phyloP scores from a whole-genome alignment of 1,140 invertebrate genomes.

The Brachionus rotundiformis region DNA sequence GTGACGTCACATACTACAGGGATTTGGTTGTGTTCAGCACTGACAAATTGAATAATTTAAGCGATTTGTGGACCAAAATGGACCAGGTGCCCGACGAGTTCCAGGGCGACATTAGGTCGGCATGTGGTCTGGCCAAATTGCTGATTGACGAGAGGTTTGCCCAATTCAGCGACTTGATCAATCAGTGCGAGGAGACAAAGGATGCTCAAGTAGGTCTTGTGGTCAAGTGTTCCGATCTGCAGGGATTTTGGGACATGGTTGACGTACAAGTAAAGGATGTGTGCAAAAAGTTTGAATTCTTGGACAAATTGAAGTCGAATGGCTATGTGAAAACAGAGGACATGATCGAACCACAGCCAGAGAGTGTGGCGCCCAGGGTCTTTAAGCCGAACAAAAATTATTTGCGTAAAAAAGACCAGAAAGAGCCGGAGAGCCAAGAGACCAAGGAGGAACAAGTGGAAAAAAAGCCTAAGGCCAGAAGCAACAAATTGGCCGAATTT shows the following conservation, averaged over 20 bases:
- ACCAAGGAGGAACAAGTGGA: neutral
- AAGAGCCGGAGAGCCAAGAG: neutral
- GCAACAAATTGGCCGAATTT: slow-evolving; percentile 5
- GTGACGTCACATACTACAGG: slow-evolving; percentile 3
- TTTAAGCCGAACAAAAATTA: slow-evolving; percentile 20
- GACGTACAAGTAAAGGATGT: slow-evolving; percentile 40
- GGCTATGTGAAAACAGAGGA: slow-evolving; percentile 14
- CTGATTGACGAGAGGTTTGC: slow-evolving; percentile 28
- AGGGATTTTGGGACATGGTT: slow-evolving; percentile 51
- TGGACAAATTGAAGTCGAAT: neutral
- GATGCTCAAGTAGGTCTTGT: neutral
- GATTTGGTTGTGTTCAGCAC: slow-evolving; percentile 1
- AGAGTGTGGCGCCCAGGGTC: neutral
- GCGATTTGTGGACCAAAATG: neutral
- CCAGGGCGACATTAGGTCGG: slow-evolving; percentile 32
- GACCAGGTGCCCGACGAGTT: neutral
- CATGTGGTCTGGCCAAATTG: slow-evolving; percentile 35
- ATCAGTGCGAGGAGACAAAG: slow-evolving; percentile 28
- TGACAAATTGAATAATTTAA: neutral
- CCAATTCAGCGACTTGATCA: slow-evolving; percentile 38
- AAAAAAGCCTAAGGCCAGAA: neutral
- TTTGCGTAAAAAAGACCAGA: slow-evolving; percentile 48
- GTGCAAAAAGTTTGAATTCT: neutral
- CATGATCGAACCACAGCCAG: neutral
- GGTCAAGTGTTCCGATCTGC: slow-evolving; percentile 35